phyloP scores from a whole-genome alignment of 2,888 invertebrate genomes.

The Platycheirus albimanus region DNA sequence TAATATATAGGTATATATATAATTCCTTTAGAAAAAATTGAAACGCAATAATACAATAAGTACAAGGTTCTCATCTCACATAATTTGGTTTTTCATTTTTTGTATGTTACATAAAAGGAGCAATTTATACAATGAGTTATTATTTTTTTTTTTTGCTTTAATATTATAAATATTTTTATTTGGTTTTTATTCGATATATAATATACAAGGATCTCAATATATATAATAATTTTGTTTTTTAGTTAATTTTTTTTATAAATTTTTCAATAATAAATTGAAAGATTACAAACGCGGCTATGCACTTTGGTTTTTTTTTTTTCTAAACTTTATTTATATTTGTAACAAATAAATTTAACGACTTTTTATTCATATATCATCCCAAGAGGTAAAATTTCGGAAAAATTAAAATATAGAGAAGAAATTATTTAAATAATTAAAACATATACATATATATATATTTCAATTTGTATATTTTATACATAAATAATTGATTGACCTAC shows the following conservation, averaged over 20 bases:
- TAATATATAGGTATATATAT: slow-evolving; percentile 51
- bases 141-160: slow-evolving; percentile 12
- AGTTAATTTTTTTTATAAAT: slow-evolving; percentile 16
- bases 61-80: slow-evolving; percentile 61
- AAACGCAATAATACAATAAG: slow-evolving; percentile 73
- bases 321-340: slow-evolving; percentile 1
- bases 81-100: slow-evolving; percentile 32
- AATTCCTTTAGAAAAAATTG: slow-evolving; percentile 70
- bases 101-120: slow-evolving; percentile 65
- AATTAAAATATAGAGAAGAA: slow-evolving; percentile 25
- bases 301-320: slow-evolving; percentile 40
- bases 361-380: slow-evolving; percentile 42
- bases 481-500: slow-evolving; percentile 66
- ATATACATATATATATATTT: slow-evolving; percentile 1
- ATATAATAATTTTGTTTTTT: slow-evolving; percentile 36
- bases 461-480: slow-evolving; percentile 19
- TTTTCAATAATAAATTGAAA: slow-evolving; percentile 57
- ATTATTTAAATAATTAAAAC: slow-evolving; percentile 8
- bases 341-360: slow-evolving; percentile 50
- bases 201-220: slow-evolving; percentile 65
- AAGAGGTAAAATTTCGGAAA: slow-evolving; percentile 44
- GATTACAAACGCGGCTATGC: slow-evolving; percentile 58
- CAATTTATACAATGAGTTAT: slow-evolving; percentile 61
- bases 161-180: slow-evolving; percentile 46
- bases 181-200: slow-evolving; percentile 47